Percentiles rank a stretch among this genome's conserved stretches.
Evolutionary conservation across 1,140 invertebrate genomes (phyloP).

Genomic region (Conus ventricosus): DNA sequence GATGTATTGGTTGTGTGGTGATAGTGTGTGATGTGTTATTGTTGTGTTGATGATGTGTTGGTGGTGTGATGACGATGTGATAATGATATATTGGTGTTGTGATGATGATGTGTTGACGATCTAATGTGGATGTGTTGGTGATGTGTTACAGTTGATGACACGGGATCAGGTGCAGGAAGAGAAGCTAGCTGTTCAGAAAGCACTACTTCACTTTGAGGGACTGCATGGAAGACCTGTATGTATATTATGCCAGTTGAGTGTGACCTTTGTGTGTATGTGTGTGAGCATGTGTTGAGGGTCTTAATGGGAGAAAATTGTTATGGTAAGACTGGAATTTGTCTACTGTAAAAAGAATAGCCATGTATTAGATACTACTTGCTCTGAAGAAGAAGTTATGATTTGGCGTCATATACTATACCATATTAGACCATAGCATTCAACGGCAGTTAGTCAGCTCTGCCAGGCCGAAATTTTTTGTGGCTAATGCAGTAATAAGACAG

Average conservation of each 20-base stretch:
- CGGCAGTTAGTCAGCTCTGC: no score
- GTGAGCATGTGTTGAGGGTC: background rate
- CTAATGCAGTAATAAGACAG: no score
- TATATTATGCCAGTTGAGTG: background rate
- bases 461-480: no score
- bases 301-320: background rate
- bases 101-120: background rate
- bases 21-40: no score
- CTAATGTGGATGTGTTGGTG: background rate
- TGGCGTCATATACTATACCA: no score
- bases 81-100: background rate
- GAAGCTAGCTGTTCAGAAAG: slow-evolving; percentile 93
- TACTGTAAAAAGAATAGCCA: no score
- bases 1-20: no score
- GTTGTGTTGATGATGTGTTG: no score
- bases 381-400: no score
- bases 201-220: slow-evolving; percentile 90
- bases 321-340: background rate
- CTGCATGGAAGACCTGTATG: slow-evolving; percentile 87
- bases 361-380: no score
- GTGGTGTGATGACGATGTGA: background rate
- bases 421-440: no score
- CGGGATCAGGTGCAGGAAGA: slow-evolving; percentile 84
- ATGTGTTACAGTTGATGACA: slow-evolving; percentile 66
- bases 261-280: background rate